Conservation (phyloP, 2,113 vertebrate species). For the Thymallus thymallus region DNA sequence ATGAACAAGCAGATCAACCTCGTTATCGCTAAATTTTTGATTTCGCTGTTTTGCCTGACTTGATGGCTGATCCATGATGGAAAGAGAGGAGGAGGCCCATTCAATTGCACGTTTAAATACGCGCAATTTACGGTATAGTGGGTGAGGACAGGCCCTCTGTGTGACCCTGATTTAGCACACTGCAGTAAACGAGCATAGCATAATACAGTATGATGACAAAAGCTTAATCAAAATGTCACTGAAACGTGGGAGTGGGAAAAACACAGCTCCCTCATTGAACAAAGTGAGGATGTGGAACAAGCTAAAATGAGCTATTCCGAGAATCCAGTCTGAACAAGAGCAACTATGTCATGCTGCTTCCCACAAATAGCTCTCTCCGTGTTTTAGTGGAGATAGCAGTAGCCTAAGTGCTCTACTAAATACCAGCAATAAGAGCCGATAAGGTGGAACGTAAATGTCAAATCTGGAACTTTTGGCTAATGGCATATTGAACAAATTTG, state of each 20-base stretch:
- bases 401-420: constrained; percentile 15
- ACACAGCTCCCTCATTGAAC: constrained; percentile 18
- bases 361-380: constrained; percentile 15
- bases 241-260: constrained; percentile 50
- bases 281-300: constrained; percentile 18
- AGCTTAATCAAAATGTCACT: constrained; percentile 49
- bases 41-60: no score
- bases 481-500: constrained; percentile 11
- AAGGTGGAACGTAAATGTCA: background rate
- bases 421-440: background rate
- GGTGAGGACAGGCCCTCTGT: no score
- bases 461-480: background rate
- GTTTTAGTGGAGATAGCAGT: constrained; percentile 14
- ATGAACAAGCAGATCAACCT: no score
- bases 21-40: no score
- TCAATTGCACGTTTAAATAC: no score
- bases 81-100: no score
- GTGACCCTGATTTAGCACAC: no score
- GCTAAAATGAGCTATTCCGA: constrained; percentile 29
- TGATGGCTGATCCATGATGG: no score
- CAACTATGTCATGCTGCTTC: constrained; percentile 28
- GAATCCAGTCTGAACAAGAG: constrained; percentile 25
- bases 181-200: constrained; percentile 26
- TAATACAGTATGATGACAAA: constrained; percentile 33
- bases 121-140: no score